Conservation (phyloP, 2,113 vertebrate species). For the Corapipo altera region DNA sequence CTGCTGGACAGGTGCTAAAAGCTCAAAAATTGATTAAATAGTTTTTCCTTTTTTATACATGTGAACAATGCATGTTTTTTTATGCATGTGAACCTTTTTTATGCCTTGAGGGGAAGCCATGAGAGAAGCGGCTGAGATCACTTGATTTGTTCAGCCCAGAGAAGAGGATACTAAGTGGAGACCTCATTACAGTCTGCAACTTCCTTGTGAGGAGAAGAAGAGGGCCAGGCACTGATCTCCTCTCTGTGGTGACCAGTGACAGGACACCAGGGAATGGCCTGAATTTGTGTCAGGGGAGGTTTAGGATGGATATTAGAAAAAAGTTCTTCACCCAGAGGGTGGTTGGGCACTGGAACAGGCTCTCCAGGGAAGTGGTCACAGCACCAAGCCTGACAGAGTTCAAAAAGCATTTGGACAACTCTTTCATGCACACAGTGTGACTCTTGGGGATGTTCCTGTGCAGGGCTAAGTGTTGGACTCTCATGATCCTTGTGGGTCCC, state of each 20-base stretch:
- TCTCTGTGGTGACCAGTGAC: too few species aligned
- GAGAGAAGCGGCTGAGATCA: background rate
- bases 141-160: background rate
- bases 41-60: background rate
- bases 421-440: background rate
- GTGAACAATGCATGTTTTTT: background rate
- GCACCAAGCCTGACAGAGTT: background rate
- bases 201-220: background rate
- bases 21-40: background rate
- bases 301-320: background rate
- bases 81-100: background rate
- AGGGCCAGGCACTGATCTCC: background rate
- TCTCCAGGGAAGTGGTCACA: background rate
- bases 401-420: fast-evolving
- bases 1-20: background rate
- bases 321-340: background rate
- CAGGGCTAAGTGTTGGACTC: background rate
- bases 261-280: background rate
- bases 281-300: background rate
- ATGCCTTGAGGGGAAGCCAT: background rate
- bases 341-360: background rate
- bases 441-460: background rate
- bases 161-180: background rate
- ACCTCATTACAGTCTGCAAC: background rate
- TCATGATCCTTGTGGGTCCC: background rate